A percentile compares a stretch with the other conserved stretches of the same genome.
phyloP scores from a whole-genome alignment of 2,113 vertebrate genomes.

The Hypocryptadius cinnamomeus region DNA sequence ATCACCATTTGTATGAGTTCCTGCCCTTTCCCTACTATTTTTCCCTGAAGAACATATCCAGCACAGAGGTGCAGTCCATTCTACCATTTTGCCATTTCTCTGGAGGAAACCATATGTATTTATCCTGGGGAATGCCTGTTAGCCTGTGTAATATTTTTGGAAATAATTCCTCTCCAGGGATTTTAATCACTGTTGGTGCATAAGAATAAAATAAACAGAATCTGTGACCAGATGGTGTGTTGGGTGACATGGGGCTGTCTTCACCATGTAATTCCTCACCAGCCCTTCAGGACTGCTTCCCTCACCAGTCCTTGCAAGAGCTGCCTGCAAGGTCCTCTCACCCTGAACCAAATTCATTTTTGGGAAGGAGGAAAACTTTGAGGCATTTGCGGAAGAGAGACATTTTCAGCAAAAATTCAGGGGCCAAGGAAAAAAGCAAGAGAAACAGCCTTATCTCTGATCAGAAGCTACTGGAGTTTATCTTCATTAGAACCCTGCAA shows the following conservation, averaged over 20 bases:
- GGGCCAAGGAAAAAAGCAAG: background rate
- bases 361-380: background rate
- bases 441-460: background rate
- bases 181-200: conserved; percentile 55
- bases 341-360: background rate
- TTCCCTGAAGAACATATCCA: background rate
- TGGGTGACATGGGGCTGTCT: conserved; percentile 39
- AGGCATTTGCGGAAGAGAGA: background rate
- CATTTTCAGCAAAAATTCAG: background rate
- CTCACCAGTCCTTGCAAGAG: background rate
- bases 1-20: background rate
- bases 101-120: conserved; percentile 13
- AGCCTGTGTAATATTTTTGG: conserved; percentile 24
- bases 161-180: conserved; percentile 27
- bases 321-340: background rate
- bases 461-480: background rate
- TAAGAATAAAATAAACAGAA: conserved; percentile 65
- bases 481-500: background rate
- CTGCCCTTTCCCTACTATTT: background rate
- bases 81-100: background rate
- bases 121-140: background rate
- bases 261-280: conserved; percentile 1
- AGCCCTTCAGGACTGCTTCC: background rate
- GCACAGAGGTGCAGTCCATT: background rate
- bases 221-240: conserved; percentile 61